These are phyloP conservation scores for Sapajus apella DNA, from an alignment of 2,113 vertebrate genomes.

Conservation along the genomic window DNA sequence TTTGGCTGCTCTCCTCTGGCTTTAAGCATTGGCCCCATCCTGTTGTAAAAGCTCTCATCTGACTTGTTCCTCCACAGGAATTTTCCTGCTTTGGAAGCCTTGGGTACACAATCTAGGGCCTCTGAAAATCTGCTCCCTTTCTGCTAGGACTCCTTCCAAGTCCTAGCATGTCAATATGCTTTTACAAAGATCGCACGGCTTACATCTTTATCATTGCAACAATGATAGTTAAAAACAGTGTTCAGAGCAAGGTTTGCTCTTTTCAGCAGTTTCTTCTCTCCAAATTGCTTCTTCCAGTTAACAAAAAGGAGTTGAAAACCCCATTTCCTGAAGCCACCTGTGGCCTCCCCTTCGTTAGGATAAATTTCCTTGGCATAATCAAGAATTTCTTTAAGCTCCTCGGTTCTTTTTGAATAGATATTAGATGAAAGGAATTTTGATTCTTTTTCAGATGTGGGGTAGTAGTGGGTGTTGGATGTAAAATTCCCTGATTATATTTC, in stretches of 20 bases:
- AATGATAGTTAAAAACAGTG: not conserved
- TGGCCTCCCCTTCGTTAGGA: not conserved
- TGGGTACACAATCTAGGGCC: not conserved
- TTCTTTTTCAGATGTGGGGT: not conserved
- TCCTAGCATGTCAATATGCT: not conserved
- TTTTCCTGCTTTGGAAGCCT: not conserved
- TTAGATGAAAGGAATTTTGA: conserved; percentile 25
- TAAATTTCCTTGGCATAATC: not conserved
- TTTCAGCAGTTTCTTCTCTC: not conserved
- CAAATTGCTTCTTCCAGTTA: conserved; percentile 37
- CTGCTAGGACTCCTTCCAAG: conserved; percentile 11
- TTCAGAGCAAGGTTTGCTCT: not conserved
- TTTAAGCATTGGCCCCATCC: not conserved
- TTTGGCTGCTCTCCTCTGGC: not conserved
- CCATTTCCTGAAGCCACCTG: not conserved
- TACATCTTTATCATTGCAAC: not conserved
- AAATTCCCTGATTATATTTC: conserved; percentile 35
- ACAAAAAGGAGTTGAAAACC: not conserved
- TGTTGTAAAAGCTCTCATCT: conserved; percentile 26
- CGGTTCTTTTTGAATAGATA: conserved; percentile 57
- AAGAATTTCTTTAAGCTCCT: not conserved
- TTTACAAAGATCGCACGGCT: not conserved
- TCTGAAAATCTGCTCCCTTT: not conserved
- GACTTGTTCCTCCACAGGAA: conserved; percentile 24
- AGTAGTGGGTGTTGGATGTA: not conserved